Evolutionary conservation across 2,797 vertebrate species (phyloP).

Genomic region (Erpetoichthys calabaricus): DNA sequence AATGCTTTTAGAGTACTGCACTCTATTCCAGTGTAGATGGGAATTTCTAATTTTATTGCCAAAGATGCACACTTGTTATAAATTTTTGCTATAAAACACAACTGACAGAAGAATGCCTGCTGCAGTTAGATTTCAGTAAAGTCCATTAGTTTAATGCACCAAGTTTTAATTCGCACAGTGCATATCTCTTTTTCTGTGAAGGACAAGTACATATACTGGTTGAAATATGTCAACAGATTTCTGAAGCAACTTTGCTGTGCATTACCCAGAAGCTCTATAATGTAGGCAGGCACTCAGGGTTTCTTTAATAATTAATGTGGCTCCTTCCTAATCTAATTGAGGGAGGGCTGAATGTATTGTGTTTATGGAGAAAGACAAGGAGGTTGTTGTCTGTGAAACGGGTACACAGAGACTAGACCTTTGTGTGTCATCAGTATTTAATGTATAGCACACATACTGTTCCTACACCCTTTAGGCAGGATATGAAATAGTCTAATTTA

Average conservation of each 20-base stretch:
- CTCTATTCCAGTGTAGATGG: neutral
- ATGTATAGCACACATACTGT: neutral
- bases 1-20: neutral
- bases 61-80: neutral
- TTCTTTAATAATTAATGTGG: constrained; percentile 11
- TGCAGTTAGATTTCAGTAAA: neutral
- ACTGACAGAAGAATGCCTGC: neutral
- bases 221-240: neutral
- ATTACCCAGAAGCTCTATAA: constrained; percentile 4
- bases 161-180: neutral
- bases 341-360: neutral
- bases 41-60: neutral
- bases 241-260: neutral
- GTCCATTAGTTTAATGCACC: constrained; percentile 1
- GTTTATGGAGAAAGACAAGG: neutral
- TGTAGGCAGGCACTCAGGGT: neutral
- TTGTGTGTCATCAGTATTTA: neutral
- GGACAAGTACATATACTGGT: neutral
- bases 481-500: too few relatives aligned
- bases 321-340: constrained; percentile 5
- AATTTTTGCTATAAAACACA: neutral
- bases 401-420: neutral
- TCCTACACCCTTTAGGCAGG: too few relatives aligned
- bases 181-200: neutral
- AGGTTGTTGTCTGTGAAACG: neutral